These are phyloP conservation scores for Caenorhabditis briggsae DNA, from an alignment of 1,140 invertebrate species.

Conservation along the genomic window DNA sequence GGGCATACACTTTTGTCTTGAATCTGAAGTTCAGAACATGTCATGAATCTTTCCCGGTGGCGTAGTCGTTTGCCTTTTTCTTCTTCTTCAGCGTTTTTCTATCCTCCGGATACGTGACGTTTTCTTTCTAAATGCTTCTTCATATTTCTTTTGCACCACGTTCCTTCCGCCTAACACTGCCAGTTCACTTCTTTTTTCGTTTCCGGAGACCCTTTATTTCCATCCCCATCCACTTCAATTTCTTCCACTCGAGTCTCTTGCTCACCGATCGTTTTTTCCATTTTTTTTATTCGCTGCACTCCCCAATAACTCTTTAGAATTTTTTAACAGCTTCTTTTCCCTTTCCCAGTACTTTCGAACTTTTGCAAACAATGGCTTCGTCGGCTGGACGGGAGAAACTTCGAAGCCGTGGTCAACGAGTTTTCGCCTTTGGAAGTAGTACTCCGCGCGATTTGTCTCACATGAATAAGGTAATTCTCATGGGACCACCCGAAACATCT, in stretches of 20 bases:
- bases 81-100: background rate
- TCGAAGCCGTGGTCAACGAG: constrained; percentile 44
- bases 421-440: constrained; percentile 62
- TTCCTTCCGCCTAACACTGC: constrained; percentile 20
- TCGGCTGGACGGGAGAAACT: constrained; percentile 58
- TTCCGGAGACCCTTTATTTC: background rate
- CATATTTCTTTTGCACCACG: background rate
- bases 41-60: constrained; percentile 13
- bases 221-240: constrained; percentile 21
- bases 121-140: background rate
- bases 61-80: background rate
- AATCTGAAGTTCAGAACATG: constrained; percentile 40
- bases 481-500: background rate
- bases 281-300: constrained; percentile 13
- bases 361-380: constrained; percentile 53
- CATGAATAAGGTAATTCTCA: constrained; percentile 63
- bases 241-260: constrained; percentile 43
- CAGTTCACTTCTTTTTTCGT: background rate
- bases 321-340: background rate
- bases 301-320: background rate
- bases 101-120: constrained; percentile 34
- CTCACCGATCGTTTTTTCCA: constrained; percentile 44
- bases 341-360: background rate
- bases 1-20: background rate
- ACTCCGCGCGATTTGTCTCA: constrained; percentile 62